Base-by-base conservation (phyloP, 2,113 vertebrate species). In the Panurus biarmicus region DNA sequence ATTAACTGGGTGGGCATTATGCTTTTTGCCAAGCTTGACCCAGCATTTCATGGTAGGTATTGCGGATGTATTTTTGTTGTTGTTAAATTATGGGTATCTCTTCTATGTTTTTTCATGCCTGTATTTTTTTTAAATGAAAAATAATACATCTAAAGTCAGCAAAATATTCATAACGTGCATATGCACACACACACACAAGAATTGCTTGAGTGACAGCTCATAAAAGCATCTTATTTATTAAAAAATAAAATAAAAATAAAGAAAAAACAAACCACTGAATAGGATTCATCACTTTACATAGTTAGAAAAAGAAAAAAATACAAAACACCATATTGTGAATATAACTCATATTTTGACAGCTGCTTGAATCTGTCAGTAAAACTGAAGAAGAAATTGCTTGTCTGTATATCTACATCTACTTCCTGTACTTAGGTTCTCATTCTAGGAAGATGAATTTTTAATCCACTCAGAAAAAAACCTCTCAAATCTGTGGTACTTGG, bases 261-360 rank as follows among this genome's bases (percentile, higher is more conserved):
- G 4, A 57, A 67, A n/a, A 78, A 47, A 3, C 8, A 88, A 65
- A 33, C 2, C 11, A 58, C 1, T 54, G 10, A 60, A 57, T 44
- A 64, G 11, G 18, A 61, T 54, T 75, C 15, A 73, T 42, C 31
- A 42, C 8, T 75, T 90, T 38, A 80, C 40, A 40, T 2, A 47
- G 26, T 14, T n/a, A n/a, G n/a, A n/a, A n/a, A n/a, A 17, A 84
- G 28, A 31, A 47, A 71, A 53, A 17, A 6, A 0, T 0, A 0
- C 1, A n/a, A n/a, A n/a, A n/a, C 16, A 16, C 11, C 4, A 6
- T 50, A 80, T 12, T 74, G 11, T 77, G n/a, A 80, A 38, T 86
- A 25, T 48, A 56, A 44, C 16, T 90, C 14, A 12, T 65, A 53
- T 93, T 93, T 93, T 84, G 72, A 84, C 19, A 80, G 17, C 19